Percentiles rank a stretch among this genome's conserved stretches.
phyloP scores from a whole-genome alignment of 2,113 vertebrate genomes.

The Pheucticus melanocephalus region DNA sequence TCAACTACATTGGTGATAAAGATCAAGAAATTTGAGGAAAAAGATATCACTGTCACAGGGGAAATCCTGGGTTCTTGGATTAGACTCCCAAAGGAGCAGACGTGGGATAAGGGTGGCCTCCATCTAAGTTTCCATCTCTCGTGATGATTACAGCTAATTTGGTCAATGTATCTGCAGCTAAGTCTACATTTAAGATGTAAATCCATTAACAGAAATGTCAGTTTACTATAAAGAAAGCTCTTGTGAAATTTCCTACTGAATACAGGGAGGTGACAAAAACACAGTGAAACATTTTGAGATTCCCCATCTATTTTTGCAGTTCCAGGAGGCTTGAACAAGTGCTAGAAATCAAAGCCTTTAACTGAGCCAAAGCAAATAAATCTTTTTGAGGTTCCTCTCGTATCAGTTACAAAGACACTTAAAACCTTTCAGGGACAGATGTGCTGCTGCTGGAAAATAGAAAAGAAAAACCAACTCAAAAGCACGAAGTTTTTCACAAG shows the following conservation, averaged over 20 bases:
- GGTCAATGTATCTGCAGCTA: background rate
- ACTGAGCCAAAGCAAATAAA: slow-evolving; percentile 44
- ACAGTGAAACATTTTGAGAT: slow-evolving; percentile 14
- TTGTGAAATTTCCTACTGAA: slow-evolving; percentile 29
- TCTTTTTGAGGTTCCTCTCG: background rate
- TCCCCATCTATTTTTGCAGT: slow-evolving; percentile 29
- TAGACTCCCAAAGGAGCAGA: background rate
- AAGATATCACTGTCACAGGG: background rate
- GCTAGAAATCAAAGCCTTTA: slow-evolving; percentile 12
- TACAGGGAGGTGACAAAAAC: slow-evolving; percentile 24
- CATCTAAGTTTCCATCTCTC: background rate
- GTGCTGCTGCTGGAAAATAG: slow-evolving; percentile 2
- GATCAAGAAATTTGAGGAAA: background rate
- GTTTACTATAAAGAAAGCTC: slow-evolving; percentile 20
- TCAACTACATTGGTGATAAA: background rate
- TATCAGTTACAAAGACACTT: slow-evolving; percentile 31
- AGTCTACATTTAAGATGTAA: background rate
- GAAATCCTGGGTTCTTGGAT: background rate
- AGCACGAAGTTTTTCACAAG: background rate
- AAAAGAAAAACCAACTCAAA: background rate
- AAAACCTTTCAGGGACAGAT: slow-evolving; percentile 30
- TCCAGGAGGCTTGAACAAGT: background rate
- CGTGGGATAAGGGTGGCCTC: background rate
- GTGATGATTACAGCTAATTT: background rate
- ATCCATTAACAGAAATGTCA: slow-evolving; percentile 40